These are phyloP conservation scores for Drosophila fuyamai DNA, from an alignment of 1,140 invertebrate species.

Conservation along the genomic window DNA sequence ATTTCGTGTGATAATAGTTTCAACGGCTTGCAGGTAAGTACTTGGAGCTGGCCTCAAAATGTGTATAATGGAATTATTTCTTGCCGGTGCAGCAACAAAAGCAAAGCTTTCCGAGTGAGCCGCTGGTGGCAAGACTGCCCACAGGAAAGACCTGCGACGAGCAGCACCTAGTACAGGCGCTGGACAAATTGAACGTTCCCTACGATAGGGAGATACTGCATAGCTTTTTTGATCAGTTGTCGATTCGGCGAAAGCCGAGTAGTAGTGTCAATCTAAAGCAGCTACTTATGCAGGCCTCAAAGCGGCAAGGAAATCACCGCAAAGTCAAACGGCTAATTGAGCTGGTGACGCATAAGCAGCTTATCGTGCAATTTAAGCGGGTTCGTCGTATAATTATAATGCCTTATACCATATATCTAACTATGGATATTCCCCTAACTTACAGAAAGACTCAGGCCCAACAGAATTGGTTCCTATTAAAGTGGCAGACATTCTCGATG, in stretches of 20 bases:
- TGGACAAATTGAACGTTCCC: constrained; percentile 74
- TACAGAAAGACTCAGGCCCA: constrained; percentile 35
- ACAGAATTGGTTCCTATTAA: constrained; percentile 62
- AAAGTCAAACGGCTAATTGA: constrained; percentile 76
- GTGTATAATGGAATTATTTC: not conserved
- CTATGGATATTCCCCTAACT: not conserved
- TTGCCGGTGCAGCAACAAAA: constrained; percentile 56
- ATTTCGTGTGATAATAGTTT: constrained; percentile 78
- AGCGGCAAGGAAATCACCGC: constrained; percentile 72
- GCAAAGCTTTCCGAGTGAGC: constrained; percentile 67
- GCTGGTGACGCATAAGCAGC: constrained; percentile 60
- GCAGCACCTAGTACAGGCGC: constrained; percentile 73
- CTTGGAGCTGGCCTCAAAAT: not conserved
- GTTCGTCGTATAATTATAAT: constrained; percentile 32
- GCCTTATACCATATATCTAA: not conserved
- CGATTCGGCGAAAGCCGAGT: not conserved
- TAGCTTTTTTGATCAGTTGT: constrained; percentile 50
- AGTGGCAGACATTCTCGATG: constrained; percentile 63
- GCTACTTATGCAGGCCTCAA: constrained; percentile 70
- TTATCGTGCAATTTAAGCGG: constrained; percentile 70
- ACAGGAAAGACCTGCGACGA: constrained; percentile 70
- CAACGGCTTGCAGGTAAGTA: constrained; percentile 57
- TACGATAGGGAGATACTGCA: constrained; percentile 69
- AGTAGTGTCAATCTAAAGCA: constrained; percentile 57
- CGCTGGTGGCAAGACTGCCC: constrained; percentile 56